Base-by-base conservation (phyloP, 2,113 vertebrate genomes). In the Sapajus apella region DNA sequence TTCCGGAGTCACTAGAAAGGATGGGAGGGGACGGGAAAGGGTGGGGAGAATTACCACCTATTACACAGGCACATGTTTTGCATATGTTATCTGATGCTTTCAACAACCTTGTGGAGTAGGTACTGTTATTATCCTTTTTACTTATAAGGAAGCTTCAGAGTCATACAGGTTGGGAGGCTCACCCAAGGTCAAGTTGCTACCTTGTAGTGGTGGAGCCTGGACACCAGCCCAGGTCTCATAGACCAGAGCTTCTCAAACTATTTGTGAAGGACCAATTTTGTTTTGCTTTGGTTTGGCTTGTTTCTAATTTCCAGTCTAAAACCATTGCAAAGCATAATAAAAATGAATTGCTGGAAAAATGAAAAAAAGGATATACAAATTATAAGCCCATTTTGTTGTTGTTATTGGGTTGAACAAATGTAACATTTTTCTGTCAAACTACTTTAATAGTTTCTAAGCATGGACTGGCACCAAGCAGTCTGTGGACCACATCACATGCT, bases 301-400 rank as follows among this genome's bases (percentile, higher is more conserved):
- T 66, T 87, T 77, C 79, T 72, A 76, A 32, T 92, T 94, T 87
- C 43, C 32, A 84, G n/a, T 55, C 70, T 75, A n/a, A 92, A 50
- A 30, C 9, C 30, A 27, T 40, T 88, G 45, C 20, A 94, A 91
- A 87, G 40, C 12, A 10, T n/a, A 30, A 25, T 79, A 56, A 83
- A 79, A 87, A 40, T 21, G 20, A 88, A 55, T 72, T 61, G 21
- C 27, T 66, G 47, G n/a, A 30, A 45, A 82, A 82, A 52, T 1
- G 3, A 77, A 23, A 56, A 70, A 20, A 21, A 52, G 2, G 11
- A 37, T 25, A 35, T 8, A 30, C 12, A 43, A 70, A 66, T 37
- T 18, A 18, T 2, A 20, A 81, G 32, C 0, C 23, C 20, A 8
- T 30, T 72, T 35, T 72, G 4, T n/a, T 5, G 12, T 56, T 18